phyloP scores from a whole-genome alignment of 1,140 invertebrate genomes.

The Drosophila virilis region DNA sequence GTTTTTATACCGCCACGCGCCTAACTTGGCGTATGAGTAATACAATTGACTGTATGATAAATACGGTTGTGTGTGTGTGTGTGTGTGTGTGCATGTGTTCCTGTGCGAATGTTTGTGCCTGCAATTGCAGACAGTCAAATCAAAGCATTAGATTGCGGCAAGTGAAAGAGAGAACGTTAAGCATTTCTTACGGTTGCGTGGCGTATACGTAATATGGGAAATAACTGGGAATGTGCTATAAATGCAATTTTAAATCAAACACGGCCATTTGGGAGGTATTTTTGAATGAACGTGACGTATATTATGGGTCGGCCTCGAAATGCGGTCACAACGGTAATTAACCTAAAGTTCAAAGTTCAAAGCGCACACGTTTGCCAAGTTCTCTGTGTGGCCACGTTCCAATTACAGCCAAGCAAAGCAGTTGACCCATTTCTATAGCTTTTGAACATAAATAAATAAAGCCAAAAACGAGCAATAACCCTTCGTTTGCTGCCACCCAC shows the following conservation, averaged over 20 bases:
- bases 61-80: not conserved
- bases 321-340: slow-evolving; percentile 61
- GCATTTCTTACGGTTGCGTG: slow-evolving; percentile 6
- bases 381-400: not conserved
- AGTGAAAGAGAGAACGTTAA: slow-evolving; percentile 10
- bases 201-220: slow-evolving; percentile 34
- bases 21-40: slow-evolving; percentile 63
- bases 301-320: slow-evolving; percentile 18
- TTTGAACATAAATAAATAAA: slow-evolving; percentile 65
- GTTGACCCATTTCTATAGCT: slow-evolving; percentile 64
- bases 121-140: slow-evolving; percentile 25
- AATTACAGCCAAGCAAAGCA: slow-evolving; percentile 35
- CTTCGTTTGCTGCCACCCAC: slow-evolving; percentile 12
- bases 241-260: not conserved
- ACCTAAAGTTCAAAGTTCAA: slow-evolving; percentile 81
- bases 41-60: slow-evolving; percentile 33
- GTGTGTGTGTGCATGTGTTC: not conserved
- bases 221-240: not conserved
- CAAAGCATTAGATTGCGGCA: slow-evolving; percentile 24
- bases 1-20: slow-evolving; percentile 22
- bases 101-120: not conserved
- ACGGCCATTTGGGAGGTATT: not conserved
- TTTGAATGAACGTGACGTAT: slow-evolving; percentile 15
- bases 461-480: slow-evolving; percentile 30
- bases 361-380: slow-evolving; percentile 46